A percentile compares a stretch with the other conserved stretches of the same genome.
phyloP scores from a whole-genome alignment of 2,113 vertebrate genomes.

The Stercorarius parasiticus region DNA sequence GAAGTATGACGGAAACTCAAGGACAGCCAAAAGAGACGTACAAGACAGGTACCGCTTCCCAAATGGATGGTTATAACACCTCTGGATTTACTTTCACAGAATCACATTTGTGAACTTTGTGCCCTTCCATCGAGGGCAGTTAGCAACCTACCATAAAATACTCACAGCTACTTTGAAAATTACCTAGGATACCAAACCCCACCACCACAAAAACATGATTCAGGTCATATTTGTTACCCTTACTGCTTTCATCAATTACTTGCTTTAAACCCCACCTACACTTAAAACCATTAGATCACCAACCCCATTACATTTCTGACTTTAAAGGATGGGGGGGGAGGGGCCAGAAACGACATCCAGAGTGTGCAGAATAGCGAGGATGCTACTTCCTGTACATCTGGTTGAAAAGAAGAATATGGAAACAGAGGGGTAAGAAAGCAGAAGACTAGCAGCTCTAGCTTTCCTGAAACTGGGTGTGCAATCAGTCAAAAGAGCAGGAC shows the following conservation, averaged over 20 bases:
- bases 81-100: not conserved
- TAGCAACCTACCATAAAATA: not conserved
- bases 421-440: not conserved
- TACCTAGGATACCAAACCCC: not conserved
- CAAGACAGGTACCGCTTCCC: not conserved
- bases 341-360: not conserved
- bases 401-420: not conserved
- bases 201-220: accelerated
- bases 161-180: not conserved
- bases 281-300: not conserved
- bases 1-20: not conserved
- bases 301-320: not conserved
- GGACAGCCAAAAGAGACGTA: not conserved
- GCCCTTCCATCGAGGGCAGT: not conserved
- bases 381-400: not conserved
- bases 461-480: not conserved
- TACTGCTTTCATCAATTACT: not conserved
- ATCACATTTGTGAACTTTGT: not conserved
- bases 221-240: not conserved
- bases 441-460: not conserved
- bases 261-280: not conserved
- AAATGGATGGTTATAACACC: not conserved
- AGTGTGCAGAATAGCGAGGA: not conserved
- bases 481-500: not conserved
- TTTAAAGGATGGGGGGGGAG: accelerated